Conservation (phyloP, 2,888 invertebrate genomes). For the Polyommatus iphigenia region DNA sequence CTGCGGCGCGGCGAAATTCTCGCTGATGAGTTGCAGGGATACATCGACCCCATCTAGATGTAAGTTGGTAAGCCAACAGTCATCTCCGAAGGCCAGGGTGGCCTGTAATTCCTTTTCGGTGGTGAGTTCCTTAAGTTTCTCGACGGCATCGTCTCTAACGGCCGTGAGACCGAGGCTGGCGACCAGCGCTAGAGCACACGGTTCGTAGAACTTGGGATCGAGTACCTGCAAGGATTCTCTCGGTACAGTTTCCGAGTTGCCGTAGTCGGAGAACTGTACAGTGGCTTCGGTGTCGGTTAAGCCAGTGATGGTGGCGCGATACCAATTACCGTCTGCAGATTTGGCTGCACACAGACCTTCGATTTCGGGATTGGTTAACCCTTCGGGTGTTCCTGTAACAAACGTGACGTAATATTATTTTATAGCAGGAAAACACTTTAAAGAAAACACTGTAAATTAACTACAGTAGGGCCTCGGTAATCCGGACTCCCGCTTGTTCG, state of each 20-base stretch:
- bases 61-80: conserved; percentile 80
- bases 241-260: conserved; percentile 82
- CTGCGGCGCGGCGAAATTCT: conserved; percentile 63
- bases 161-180: conserved; percentile 65
- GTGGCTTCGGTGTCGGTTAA: conserved; percentile 65
- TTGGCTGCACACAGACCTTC: conserved; percentile 82
- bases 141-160: conserved; percentile 61
- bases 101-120: conserved; percentile 77
- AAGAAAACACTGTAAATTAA: not conserved
- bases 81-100: conserved; percentile 72
- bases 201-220: conserved; percentile 70
- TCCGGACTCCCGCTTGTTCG: no score
- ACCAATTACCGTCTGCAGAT: conserved; percentile 85
- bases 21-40: conserved; percentile 69
- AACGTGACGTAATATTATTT: not conserved
- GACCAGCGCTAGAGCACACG: conserved; percentile 63
- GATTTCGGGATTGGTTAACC: conserved; percentile 65
- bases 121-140: conserved; percentile 65
- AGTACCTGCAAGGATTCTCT: conserved; percentile 69
- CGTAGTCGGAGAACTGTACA: conserved; percentile 85
- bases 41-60: conserved; percentile 74
- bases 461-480: no score
- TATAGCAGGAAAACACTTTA: conserved; percentile 33
- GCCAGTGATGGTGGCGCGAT: conserved; percentile 80
- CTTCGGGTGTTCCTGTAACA: conserved; percentile 60